Evolutionary conservation across 2,888 invertebrate species (phyloP).

Genomic region (Ophion ellenae): DNA sequence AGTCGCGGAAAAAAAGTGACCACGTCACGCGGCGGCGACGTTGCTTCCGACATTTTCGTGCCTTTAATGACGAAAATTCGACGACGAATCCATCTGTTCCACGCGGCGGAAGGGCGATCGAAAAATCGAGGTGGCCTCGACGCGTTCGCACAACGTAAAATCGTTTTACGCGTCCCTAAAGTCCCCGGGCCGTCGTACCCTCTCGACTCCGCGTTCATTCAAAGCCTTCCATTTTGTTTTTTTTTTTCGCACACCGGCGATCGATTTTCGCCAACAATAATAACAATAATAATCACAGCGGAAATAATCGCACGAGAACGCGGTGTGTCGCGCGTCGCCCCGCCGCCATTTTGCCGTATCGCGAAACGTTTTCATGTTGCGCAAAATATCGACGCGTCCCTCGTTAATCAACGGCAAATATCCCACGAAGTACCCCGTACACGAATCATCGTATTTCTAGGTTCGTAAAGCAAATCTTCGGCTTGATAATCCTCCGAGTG

Average conservation of each 20-base stretch:
- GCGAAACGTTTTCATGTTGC: conserved; percentile 18
- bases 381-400: not conserved
- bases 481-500: not conserved
- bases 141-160: conserved; percentile 13
- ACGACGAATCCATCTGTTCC: conserved; percentile 14
- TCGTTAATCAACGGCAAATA: not conserved
- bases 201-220: not conserved
- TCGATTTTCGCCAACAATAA: conserved; percentile 3
- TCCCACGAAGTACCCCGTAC: not conserved
- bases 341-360: conserved; percentile 41
- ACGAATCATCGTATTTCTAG: not conserved
- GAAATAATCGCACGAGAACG: conserved; percentile 3
- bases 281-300: not conserved
- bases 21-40: not conserved
- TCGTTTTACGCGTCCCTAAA: not conserved
- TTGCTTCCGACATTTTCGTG: not conserved
- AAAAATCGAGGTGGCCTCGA: not conserved
- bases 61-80: not conserved
- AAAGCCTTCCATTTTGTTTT: not conserved
- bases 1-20: not conserved
- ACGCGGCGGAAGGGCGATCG: not conserved
- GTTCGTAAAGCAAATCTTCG: not conserved
- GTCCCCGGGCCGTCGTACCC: not conserved
- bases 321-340: conserved; percentile 20
- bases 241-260: not conserved